These are phyloP conservation scores for Semnornis frantzii DNA, from an alignment of 2,113 vertebrate genomes.

Conservation along the genomic window DNA sequence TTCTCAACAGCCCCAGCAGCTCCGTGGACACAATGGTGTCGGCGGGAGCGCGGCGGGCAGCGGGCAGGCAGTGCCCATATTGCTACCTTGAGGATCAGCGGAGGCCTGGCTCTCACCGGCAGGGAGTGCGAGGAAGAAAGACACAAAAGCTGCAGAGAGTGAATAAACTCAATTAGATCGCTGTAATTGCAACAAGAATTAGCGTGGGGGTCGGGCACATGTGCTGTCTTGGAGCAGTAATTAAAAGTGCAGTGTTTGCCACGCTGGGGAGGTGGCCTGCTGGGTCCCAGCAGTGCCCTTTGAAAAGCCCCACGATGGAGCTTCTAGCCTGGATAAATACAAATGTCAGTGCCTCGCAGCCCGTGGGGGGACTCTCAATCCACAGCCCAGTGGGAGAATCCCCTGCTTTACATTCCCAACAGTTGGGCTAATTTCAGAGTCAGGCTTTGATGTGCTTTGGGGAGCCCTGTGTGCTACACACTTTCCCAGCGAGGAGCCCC, in stretches of 20 bases:
- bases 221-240: slow-evolving; percentile 44
- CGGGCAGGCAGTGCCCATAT: not conserved
- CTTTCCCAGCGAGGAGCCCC: slow-evolving; percentile 62
- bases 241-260: slow-evolving; percentile 68
- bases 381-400: slow-evolving; percentile 67
- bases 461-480: slow-evolving; percentile 61
- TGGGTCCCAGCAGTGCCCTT: slow-evolving; percentile 63
- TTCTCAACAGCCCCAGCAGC: not conserved
- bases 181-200: slow-evolving; percentile 72
- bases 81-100: slow-evolving; percentile 35
- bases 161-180: slow-evolving; percentile 73
- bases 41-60: not conserved
- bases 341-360: slow-evolving; percentile 64
- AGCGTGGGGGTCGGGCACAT: slow-evolving; percentile 64
- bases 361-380: slow-evolving; percentile 63
- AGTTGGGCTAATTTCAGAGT: slow-evolving; percentile 68
- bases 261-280: slow-evolving; percentile 61
- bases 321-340: slow-evolving; percentile 61
- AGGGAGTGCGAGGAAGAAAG: slow-evolving; percentile 65
- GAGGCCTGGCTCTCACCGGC: slow-evolving; percentile 64
- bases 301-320: slow-evolving; percentile 62
- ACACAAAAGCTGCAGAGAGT: slow-evolving; percentile 56
- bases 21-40: slow-evolving; percentile 7
- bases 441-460: slow-evolving; percentile 71
- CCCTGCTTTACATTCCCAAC: slow-evolving; percentile 66